Base-by-base conservation (phyloP, 2,888 invertebrate species). In the Mesorhabditis belari region DNA sequence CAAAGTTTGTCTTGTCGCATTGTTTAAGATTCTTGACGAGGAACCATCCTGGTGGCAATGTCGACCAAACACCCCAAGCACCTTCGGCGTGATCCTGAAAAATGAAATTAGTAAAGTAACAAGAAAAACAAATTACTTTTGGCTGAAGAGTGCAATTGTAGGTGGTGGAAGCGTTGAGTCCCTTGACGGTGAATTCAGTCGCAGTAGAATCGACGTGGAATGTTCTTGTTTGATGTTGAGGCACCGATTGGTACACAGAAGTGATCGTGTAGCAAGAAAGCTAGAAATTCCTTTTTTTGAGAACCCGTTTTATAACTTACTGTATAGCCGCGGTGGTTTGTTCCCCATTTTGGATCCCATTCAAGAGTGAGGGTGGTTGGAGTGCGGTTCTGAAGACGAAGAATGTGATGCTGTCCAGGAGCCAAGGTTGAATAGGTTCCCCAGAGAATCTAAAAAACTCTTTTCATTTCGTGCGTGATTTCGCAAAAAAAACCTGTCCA, bases 1-100 rank as follows among this genome's bases (percentile, higher is more conserved):
- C 80, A 60, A 70, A 73, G 58, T 76, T 68, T 17, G 81, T 81
- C 62, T 72, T 66, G 62, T 81, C 77, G 63, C 81, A 81, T 61
- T 77, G 75, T 49, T 74, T 73, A 49, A 81, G 67, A 61, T 80
- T 77, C 60, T 71, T 70, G 53, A 80, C 80, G 35, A 76, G 64
- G 65, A 77, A 80, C 76, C 79, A 80, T 24, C 81, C 79, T 25
- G 77, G 77, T 19, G 80, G 81, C 55, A 81, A 71, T 4, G 81
- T 81, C 28, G 81, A 76, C 60, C 78, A 81, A 12, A 74, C 80
- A 44, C 80, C 80, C 77, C 79, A 81, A 17, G 81, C 81, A 62
- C 56, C 60, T 23, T 25, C 49, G 25, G 49, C 12, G 23, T 44
- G 17, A 23, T 21, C 21, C 23, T 6, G 26, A 24, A 12, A 12